A percentile compares a stretch with the other conserved stretches of the same genome.
Evolutionary conservation across 2,888 invertebrate species (phyloP).

Genomic region (Lasioglossum calceatum): DNA sequence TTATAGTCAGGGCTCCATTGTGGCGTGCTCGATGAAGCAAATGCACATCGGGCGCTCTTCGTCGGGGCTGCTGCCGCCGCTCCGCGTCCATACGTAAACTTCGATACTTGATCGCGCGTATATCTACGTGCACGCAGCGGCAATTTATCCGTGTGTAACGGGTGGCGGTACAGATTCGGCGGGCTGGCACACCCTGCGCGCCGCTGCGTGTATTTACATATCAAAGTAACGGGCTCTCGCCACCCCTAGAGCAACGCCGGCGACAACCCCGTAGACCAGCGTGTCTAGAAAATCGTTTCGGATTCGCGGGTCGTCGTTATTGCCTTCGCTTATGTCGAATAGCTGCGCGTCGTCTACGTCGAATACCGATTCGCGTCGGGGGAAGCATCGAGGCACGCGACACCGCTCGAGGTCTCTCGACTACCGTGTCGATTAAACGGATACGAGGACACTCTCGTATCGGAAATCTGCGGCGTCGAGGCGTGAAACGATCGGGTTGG

Average conservation of each 20-base stretch:
- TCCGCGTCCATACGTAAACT: slow-evolving; percentile 63
- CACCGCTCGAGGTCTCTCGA: background rate
- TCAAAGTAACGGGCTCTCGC: slow-evolving; percentile 80
- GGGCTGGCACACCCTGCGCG: slow-evolving; percentile 71
- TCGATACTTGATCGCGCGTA: slow-evolving; percentile 48
- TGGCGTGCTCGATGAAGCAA: slow-evolving; percentile 82
- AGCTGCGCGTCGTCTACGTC: background rate
- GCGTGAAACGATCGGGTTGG: slow-evolving; percentile 53
- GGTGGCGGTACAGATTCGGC: slow-evolving; percentile 55
- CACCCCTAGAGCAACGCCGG: slow-evolving; percentile 29
- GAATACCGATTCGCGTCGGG: slow-evolving; percentile 2
- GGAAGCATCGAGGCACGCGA: slow-evolving; percentile 18
- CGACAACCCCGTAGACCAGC: slow-evolving; percentile 9
- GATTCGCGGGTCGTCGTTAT: slow-evolving; percentile 31
- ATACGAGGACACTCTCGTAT: background rate
- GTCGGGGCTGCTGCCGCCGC: slow-evolving; percentile 49
- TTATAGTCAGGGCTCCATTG: slow-evolving; percentile 80
- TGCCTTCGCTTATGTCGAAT: slow-evolving; percentile 6
- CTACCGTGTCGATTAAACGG: slow-evolving; percentile 30
- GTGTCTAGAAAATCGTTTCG: slow-evolving; percentile 40
- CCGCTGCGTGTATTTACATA: slow-evolving; percentile 82
- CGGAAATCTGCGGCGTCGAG: slow-evolving; percentile 18
- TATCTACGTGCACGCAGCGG: slow-evolving; percentile 30
- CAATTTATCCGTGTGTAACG: slow-evolving; percentile 42
- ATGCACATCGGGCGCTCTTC: slow-evolving; percentile 80